Percentiles rank a stretch among this genome's conserved stretches.
phyloP scores from a whole-genome alignment of 1,140 invertebrate genomes.

The Pseudomyrmex sp. region DNA sequence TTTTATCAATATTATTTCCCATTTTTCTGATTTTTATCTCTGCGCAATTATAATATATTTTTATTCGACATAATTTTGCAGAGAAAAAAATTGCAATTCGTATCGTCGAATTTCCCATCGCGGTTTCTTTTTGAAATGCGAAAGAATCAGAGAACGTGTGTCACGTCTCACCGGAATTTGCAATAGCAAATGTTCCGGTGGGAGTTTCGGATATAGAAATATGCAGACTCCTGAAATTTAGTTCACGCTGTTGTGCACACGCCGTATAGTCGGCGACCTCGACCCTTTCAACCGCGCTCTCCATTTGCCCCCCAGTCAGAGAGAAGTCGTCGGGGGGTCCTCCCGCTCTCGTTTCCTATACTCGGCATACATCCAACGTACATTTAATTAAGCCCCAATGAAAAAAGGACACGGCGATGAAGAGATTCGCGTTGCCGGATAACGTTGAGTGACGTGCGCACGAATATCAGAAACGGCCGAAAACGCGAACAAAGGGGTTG shows the following conservation, averaged over 20 bases:
- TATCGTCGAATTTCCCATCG: too few relatives aligned
- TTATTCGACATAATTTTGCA: too few relatives aligned
- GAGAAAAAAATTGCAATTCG: too few relatives aligned
- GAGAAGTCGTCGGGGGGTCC: slow-evolving; percentile 39
- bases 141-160: too few relatives aligned
- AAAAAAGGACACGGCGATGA: slow-evolving; percentile 77
- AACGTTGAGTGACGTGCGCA: slow-evolving; percentile 62
- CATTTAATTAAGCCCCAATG: slow-evolving; percentile 80
- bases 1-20: too few relatives aligned
- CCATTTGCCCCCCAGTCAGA: slow-evolving; percentile 64
- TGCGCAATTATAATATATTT: too few relatives aligned
- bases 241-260: slow-evolving; percentile 50
- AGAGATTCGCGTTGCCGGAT: slow-evolving; percentile 66
- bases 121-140: too few relatives aligned
- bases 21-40: too few relatives aligned
- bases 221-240: slow-evolving; percentile 63
- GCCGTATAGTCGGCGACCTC: slow-evolving; percentile 62
- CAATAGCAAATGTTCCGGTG: too few relatives aligned
- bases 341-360: slow-evolving; percentile 68
- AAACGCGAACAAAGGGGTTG: neutral
- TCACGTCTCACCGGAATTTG: too few relatives aligned
- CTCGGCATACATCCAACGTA: slow-evolving; percentile 64
- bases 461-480: slow-evolving; percentile 38
- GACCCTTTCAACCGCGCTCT: slow-evolving; percentile 70
- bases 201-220: neutral